Percentiles rank a stretch among this genome's conserved stretches.
phyloP scores from a whole-genome alignment of 2,113 vertebrate species.

The Caranx ignobilis region DNA sequence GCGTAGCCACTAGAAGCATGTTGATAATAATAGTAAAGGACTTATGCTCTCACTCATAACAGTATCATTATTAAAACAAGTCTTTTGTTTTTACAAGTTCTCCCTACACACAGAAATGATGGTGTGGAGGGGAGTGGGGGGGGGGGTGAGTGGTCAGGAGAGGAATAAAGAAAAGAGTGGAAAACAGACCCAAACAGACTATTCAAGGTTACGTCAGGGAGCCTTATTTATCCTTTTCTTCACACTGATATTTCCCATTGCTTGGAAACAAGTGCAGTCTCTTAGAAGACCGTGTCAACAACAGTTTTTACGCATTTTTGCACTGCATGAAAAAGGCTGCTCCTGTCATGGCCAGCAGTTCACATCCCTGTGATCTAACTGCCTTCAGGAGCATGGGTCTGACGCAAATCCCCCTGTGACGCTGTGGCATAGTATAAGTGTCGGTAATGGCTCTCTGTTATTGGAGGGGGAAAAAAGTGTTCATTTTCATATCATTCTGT shows the following conservation, averaged over 20 bases:
- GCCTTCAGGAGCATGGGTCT: conserved; percentile 52
- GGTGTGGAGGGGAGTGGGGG: too few species aligned
- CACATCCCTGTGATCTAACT: conserved; percentile 70
- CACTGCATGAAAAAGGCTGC: conserved; percentile 60
- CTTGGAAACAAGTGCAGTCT: conserved; percentile 58
- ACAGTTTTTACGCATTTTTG: conserved; percentile 63
- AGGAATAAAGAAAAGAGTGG: conserved; percentile 14
- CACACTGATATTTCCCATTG: conserved; percentile 50
- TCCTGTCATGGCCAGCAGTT: conserved; percentile 59
- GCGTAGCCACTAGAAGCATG: conserved; percentile 56
- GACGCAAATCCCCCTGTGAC: conserved; percentile 67
- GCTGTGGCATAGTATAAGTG: conserved; percentile 49
- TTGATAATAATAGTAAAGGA: conserved; percentile 63
- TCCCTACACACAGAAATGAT: conserved; percentile 29
- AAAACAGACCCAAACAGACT: neutral
- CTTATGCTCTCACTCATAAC: conserved; percentile 54
- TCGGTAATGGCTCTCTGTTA: conserved; percentile 58
- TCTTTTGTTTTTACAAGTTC: conserved; percentile 69
- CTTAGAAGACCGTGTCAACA: conserved; percentile 53
- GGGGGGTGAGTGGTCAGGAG: neutral
- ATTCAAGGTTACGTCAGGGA: conserved; percentile 49
- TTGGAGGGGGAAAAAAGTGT: conserved; percentile 49
- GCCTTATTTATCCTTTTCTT: conserved; percentile 46
- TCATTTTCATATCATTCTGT: conserved; percentile 57
- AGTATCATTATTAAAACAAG: conserved; percentile 78